A percentile compares a stretch with the other conserved stretches of the same genome.
Evolutionary conservation across 2,797 vertebrate species (phyloP).

Genomic region (Sebastes taczanowskii): DNA sequence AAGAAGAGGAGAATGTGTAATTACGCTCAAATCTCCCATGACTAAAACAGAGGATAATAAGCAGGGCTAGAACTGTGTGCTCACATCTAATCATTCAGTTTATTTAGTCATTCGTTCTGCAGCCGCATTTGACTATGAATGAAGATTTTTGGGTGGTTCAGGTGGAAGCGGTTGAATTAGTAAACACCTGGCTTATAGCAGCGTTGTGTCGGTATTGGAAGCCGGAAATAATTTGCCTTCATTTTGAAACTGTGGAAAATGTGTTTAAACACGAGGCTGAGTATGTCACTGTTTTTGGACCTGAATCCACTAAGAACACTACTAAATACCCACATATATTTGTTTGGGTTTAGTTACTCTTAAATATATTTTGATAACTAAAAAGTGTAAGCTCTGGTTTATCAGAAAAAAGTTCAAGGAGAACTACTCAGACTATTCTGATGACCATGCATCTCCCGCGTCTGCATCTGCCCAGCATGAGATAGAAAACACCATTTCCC

Average conservation of each 20-base stretch:
- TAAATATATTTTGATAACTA: neutral
- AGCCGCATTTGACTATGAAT: neutral
- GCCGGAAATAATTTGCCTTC: neutral
- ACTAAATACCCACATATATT: neutral
- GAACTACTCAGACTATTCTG: slow-evolving; percentile 6
- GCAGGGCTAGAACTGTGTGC: slow-evolving; percentile 45
- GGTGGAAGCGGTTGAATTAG: slow-evolving; percentile 12
- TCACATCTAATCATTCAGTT: slow-evolving; percentile 50
- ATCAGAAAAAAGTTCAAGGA: neutral
- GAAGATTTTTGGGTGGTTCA: slow-evolving; percentile 15
- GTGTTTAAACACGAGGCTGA: neutral
- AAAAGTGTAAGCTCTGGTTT: neutral
- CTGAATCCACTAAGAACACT: neutral
- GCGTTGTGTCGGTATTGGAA: neutral
- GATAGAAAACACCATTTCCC: slow-evolving; percentile 59
- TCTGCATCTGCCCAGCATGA: slow-evolving; percentile 43
- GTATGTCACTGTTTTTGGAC: neutral
- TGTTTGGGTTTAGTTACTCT: neutral
- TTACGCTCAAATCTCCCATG: slow-evolving; percentile 74
- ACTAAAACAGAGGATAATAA: slow-evolving; percentile 73
- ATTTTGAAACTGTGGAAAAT: neutral
- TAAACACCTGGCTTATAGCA: slow-evolving; percentile 24
- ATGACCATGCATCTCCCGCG: slow-evolving; percentile 1
- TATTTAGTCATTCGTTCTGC: slow-evolving; percentile 54
- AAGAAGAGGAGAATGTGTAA: slow-evolving; percentile 72